Percentiles rank a stretch among this genome's conserved stretches.
phyloP scores from a whole-genome alignment of 1,140 invertebrate genomes.

The Drosophila trapezifrons region DNA sequence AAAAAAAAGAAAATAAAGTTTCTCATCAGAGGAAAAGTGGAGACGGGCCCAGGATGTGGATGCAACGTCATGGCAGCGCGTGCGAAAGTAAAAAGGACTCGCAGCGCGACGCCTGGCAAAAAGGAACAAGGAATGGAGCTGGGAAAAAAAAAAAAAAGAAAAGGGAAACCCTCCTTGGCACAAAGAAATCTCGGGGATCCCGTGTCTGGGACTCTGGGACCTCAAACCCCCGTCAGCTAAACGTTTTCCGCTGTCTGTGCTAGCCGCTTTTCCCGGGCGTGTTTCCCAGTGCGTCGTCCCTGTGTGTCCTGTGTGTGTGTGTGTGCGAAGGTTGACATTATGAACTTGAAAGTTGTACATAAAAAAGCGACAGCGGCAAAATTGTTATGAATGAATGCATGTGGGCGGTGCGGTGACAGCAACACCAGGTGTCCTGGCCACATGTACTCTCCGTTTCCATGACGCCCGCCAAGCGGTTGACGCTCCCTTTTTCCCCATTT shows the following conservation, averaged over 20 bases:
- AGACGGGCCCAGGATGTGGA: conserved; percentile 31
- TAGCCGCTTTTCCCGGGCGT: conserved; percentile 29
- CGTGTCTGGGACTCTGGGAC: conserved; percentile 58
- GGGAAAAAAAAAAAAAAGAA: conserved; percentile 45
- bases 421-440: conserved; percentile 15
- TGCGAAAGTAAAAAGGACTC: conserved; percentile 73
- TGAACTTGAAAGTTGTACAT: conserved; percentile 81
- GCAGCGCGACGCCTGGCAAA: conserved; percentile 8
- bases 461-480: conserved; percentile 55
- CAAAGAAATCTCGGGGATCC: conserved; percentile 68
- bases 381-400: conserved; percentile 82
- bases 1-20: conserved; percentile 35
- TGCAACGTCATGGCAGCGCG: conserved; percentile 68
- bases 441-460: conserved; percentile 43
- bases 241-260: conserved; percentile 49
- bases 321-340: conserved; percentile 78
- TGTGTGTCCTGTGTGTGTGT: conserved; percentile 6
- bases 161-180: conserved; percentile 39
- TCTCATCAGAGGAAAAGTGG: conserved; percentile 43
- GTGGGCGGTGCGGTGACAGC: conserved; percentile 31
- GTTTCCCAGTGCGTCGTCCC: conserved; percentile 5
- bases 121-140: conserved; percentile 4
- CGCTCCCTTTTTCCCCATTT: conserved; percentile 8
- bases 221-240: conserved; percentile 51
- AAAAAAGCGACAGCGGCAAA: conserved; percentile 34